Evolutionary conservation across 2,888 invertebrate genomes (phyloP), one percentile per base, ranked within the genome.

Genomic region (Poecilobothrus nobilitatus): DNA sequence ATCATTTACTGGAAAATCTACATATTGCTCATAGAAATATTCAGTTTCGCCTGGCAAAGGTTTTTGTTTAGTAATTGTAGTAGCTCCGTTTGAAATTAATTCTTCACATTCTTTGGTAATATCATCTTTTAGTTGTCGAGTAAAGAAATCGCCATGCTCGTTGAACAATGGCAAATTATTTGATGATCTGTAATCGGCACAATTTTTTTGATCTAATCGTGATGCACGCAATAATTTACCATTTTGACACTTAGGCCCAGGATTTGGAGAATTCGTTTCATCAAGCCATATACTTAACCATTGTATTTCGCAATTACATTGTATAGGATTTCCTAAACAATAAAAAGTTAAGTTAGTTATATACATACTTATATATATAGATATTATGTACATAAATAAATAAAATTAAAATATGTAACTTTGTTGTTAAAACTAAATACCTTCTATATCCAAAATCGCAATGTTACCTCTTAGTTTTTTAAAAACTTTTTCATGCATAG

Each of bases 201-300:
- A 93, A 67, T 91, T 89, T 68, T 86, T 85, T 70, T 88, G 85
- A 15, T 89, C 88, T 71, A 92, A 85, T 65, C 90, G 86, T 76
- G 90, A 86, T 72, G 89, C 88, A 73, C 89, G 87, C n/a, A 93
- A 84, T 18, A 90, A 84, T 21, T 88, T 88, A 0, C 93, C 93
- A 76, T 93, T 92, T 34, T 87, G 86, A 78, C 93, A 94, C 76
- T 87, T 86, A 7, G 93, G 93, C 4, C 92, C 92, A 0, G 82
- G 81, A 74, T 78, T 77, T 9, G 88, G 85, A 4, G 88, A 84
- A 33, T 89, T 87, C 0, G 89, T 87, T 78, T 92, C 91, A 71
- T 88, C 87, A 34, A 93, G 81, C 93, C 93, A 94, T 4, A 89
- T 89, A 74, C 91, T 87, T 2, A 94, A 81, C 94, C 94, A 94